Evolutionary conservation across 2,797 vertebrate species (phyloP), one percentile per base, ranked within the genome.

Genomic region (Diplodus sargus): DNA sequence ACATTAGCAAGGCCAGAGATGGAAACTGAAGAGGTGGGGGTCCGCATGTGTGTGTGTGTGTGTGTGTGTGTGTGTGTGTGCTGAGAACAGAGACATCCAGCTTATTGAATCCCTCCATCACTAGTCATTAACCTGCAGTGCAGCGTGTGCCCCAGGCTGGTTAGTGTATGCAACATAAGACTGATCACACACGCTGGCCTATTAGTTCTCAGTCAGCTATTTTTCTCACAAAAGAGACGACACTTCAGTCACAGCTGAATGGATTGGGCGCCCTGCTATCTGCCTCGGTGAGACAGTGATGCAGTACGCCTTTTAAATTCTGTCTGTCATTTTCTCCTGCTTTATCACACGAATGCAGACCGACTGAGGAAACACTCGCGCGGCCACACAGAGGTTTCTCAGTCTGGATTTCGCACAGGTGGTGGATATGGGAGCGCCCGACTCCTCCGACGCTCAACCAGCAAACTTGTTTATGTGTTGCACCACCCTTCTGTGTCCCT

Each of bases 91-190:
- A 63, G 34, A 82, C 45, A 16, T 78, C 68, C 28, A 59, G 45
- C 18, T 88, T 60, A 84, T 84, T 87, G 75, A 83, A 85, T 85
- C 84, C 79, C 71, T 84, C 75, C 82, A 85, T 89, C 82, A 85
- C 79, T 86, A 89, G 82, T 90, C 87, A 87, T 91, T 87, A 93
- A 85, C 84, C 87, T 72, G 6, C 64, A 34, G 85, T 60, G 75
- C 75, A 78, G 67, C 74, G 43, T 80, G 13, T 68, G 79, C 75
- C 65, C 47, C 51, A 43, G 77, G 34, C 23, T 78, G 70, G 70
- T 84, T 69, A 72, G 68, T 78, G 60, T 79, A 14, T 86, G 84
- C 76, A 91, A 86, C 82, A 78, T 83, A 75, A 92, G 65, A 90
- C 85, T 83, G 82, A 88, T 86, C 81, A 82, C 81, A 89, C 79